Percentiles rank a stretch among this genome's conserved stretches.
Evolutionary conservation across 1,140 invertebrate species (phyloP).

Genomic region (Hormaphis cornu): DNA sequence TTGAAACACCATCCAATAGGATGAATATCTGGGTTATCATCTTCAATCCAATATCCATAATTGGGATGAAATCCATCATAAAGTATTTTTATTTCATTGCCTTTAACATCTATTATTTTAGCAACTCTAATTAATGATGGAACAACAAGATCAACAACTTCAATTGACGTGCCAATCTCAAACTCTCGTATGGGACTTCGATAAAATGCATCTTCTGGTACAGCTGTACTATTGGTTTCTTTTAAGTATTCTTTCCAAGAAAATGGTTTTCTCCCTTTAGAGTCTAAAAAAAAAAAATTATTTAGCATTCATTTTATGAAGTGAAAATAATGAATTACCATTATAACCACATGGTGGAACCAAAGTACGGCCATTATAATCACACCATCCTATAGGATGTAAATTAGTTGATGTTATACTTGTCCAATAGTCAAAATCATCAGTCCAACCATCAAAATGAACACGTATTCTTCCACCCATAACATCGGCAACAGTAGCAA

Average conservation of each 20-base stretch:
- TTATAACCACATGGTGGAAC: conserved; percentile 74
- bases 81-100: conserved; percentile 68
- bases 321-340: conserved; percentile 6
- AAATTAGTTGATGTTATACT: conserved; percentile 82
- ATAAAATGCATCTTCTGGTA: conserved; percentile 75
- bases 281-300: conserved; percentile 48
- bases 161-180: conserved; percentile 61
- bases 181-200: conserved; percentile 60
- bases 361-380: conserved; percentile 64
- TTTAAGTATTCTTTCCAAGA: conserved; percentile 77
- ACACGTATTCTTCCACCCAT: conserved; percentile 77
- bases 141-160: conserved; percentile 80
- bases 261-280: conserved; percentile 59
- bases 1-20: conserved; percentile 82
- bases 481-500: conserved; percentile 76
- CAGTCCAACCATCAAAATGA: conserved; percentile 92
- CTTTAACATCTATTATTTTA: conserved; percentile 65
- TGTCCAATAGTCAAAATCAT: conserved; percentile 89
- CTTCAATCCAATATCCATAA: conserved; percentile 82
- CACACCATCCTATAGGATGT: conserved; percentile 87
- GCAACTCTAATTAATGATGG: conserved; percentile 75
- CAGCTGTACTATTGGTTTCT: conserved; percentile 62
- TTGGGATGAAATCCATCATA: conserved; percentile 85
- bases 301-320: too few species aligned
- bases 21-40: conserved; percentile 83